A percentile compares a stretch with the other conserved stretches of the same genome.
Evolutionary conservation across 2,888 invertebrate genomes (phyloP).

Genomic region (Amiota communis): DNA sequence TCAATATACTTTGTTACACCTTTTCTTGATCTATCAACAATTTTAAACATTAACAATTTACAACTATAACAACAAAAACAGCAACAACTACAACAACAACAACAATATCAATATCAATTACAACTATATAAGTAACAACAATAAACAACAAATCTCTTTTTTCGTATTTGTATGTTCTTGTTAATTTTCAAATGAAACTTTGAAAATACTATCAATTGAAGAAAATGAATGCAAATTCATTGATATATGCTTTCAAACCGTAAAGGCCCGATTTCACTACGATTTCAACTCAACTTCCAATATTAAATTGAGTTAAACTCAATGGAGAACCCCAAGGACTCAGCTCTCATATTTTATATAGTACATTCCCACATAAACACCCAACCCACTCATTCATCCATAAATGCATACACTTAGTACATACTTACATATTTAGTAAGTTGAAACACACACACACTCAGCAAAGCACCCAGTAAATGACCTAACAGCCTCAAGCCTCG

Average conservation of each 20-base stretch:
- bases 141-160: conserved; percentile 69
- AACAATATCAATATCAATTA: conserved; percentile 35
- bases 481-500: neutral
- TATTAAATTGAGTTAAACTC: too few species aligned
- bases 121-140: conserved; percentile 26
- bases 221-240: conserved; percentile 73
- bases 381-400: neutral
- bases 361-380: neutral
- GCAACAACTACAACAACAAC: conserved; percentile 40
- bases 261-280: conserved; percentile 54
- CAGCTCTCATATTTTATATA: too few species aligned
- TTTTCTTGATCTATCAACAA: conserved; percentile 40
- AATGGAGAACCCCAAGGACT: too few species aligned
- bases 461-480: conserved; percentile 31
- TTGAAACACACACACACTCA: conserved; percentile 23
- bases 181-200: conserved; percentile 69
- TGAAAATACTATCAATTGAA: conserved; percentile 68
- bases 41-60: conserved; percentile 51
- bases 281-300: conserved; percentile 31
- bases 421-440: neutral
- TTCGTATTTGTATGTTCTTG: conserved; percentile 74
- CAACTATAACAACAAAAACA: conserved; percentile 55
- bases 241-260: conserved; percentile 60
- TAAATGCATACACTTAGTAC: neutral
- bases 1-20: conserved; percentile 29